Evolutionary conservation across 2,113 vertebrate species (phyloP), one percentile per base, ranked within the genome.

Genomic region (Microtus pennsylvanicus): DNA sequence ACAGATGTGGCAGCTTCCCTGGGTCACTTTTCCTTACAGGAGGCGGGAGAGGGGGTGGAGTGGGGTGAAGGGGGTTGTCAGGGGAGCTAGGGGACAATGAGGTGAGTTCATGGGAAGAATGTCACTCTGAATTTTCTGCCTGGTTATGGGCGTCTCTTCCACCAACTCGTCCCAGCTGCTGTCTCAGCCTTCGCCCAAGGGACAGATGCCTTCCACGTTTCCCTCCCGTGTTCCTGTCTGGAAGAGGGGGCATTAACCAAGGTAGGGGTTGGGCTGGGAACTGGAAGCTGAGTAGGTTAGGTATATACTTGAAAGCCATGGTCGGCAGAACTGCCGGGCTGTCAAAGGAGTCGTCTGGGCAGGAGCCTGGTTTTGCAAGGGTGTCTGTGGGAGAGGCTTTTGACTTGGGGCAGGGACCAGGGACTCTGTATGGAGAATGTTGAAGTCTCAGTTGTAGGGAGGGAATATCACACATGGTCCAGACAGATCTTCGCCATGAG

Each of bases 111-210:
- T 63, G 85, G 92, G 95, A 92, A 96, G 96, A 97, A 83, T 87
- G 94, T 81, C 91, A 65, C 87, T 92, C 78, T 81, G 93, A 55
- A 92, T 96, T 97, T 96, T 95, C 95, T 90, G 85, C 61, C 96
- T 80, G 89, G 61, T 52, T 92, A 17, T 94, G 89, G 94, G 72
- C 42, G 75, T 91, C 69, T 38, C 72, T 50, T 67, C 87, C 8
- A 26, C 87, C 88, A 47, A 35, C 90, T 82, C 17, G 33, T n/a
- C 74, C 90, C 87, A 91, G 94, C 85, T 93, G 95, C 76, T 52
- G 89, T 55, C 76, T 72, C 47, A 65, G 95, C 70, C 77, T 88
- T 80, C 47, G 63, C 86, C 80, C 76, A 21, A 1, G 42, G 26
- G 28, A 65, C 55, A 30, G 76, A 91, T 8, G 30, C 76, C 92